Base-by-base conservation (phyloP, 1,140 invertebrate species). In the Oryzaephilus surinamensis region DNA sequence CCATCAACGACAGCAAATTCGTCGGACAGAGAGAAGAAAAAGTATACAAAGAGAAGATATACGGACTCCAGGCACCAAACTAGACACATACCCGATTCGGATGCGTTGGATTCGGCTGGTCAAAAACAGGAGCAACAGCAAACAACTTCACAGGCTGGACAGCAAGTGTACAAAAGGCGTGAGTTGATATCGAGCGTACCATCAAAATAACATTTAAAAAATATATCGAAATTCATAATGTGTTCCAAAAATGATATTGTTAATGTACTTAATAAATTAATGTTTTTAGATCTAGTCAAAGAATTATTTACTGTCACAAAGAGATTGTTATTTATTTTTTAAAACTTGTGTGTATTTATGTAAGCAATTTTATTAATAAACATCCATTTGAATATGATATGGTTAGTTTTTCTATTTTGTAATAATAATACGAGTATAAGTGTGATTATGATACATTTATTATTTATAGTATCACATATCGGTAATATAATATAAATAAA, bases 131-230 rank as follows among this genome's bases (percentile, higher is more conserved):
- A 46, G 41, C 38, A 19, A 43, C 53, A 7, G 14, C 15, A 36
- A 7, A 45, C 55, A 1, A 40, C 52, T 10, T 46, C 51, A 6
- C 41, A 54, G 14, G 6, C 47, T 50, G 16, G 66, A 62, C 19
- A n/a, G n/a, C 70, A 71, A 13, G 70, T 84, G 2, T 87, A 84
- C 70, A 87, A 87, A 60, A 67, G 84, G 27, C 73, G 80, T 32
- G 82, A 87, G 58, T 62, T 88, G 16, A 88, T 87, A 50, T 79
- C 84, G 3, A 86, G 82, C 58, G 77, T 79, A 34, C 76, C 74
- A 8, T 43, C 50, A 14, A 55, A 58, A 27, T 59, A 39, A 45
- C 13, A 21, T 26, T 26, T 14, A 35, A 6, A 37, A 20, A 6
- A 34, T 30, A 21, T 31, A 43, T 26, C 30, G 11, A 24, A 4